Evolutionary conservation across 2,797 vertebrate species (phyloP).

Genomic region (Sparus aurata): DNA sequence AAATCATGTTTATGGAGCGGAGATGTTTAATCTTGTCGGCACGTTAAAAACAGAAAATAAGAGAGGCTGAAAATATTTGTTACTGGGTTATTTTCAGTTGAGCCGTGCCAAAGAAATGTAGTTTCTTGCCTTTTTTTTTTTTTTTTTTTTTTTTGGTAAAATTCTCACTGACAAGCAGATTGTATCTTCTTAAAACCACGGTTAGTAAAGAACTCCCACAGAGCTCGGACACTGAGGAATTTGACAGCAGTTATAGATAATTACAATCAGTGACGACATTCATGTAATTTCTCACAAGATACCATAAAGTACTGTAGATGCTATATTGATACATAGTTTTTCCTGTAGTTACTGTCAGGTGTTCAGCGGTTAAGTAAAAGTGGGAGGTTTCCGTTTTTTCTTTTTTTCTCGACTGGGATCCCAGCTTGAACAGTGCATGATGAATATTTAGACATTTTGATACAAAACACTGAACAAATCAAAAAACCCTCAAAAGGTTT

Average conservation of each 20-base stretch:
- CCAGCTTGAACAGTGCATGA: constrained; percentile 29
- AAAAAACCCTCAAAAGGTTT: constrained; percentile 67
- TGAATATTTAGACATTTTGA: constrained; percentile 72
- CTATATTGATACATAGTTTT: constrained; percentile 50
- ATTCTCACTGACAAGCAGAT: constrained; percentile 46
- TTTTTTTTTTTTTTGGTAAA: constrained; percentile 2
- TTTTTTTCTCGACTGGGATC: constrained; percentile 14
- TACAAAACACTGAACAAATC: constrained; percentile 72
- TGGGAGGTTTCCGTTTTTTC: neutral
- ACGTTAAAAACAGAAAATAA: constrained; percentile 32
- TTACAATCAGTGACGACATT: constrained; percentile 70
- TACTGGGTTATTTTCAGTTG: constrained; percentile 16
- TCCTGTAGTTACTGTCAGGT: constrained; percentile 33
- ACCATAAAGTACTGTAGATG: constrained; percentile 56
- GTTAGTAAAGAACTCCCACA: constrained; percentile 40
- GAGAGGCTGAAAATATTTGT: constrained; percentile 21
- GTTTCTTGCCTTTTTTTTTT: neutral
- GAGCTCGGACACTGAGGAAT: constrained; percentile 47
- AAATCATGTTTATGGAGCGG: constrained; percentile 48
- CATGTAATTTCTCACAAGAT: constrained; percentile 54
- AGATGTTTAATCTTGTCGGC: constrained; percentile 1
- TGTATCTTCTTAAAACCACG: constrained; percentile 40
- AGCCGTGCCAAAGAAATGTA: constrained; percentile 15
- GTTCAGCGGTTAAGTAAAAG: constrained; percentile 36
- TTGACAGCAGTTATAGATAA: constrained; percentile 56